phyloP scores from a whole-genome alignment of 53 echinoderm and acorn worm genomes.

The Echinometra lucunter region DNA sequence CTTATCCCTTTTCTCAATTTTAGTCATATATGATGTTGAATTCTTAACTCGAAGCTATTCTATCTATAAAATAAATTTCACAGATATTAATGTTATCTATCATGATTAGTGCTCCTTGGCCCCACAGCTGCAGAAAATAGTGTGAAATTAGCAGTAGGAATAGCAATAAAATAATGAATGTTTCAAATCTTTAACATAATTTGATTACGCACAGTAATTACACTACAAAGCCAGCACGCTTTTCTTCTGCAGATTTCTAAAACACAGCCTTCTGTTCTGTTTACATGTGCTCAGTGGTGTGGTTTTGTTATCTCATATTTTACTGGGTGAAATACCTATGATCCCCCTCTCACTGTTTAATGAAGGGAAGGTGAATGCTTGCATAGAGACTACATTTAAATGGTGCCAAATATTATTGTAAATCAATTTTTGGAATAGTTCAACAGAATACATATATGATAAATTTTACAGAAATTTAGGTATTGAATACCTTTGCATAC shows the following conservation, averaged over 20 bases:
- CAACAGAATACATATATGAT: too few relatives aligned
- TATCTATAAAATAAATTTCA: background rate
- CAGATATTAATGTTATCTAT: background rate
- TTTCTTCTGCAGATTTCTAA: background rate
- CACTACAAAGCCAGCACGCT: background rate
- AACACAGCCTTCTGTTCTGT: background rate
- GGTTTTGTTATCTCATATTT: too few relatives aligned
- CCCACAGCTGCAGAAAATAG: background rate
- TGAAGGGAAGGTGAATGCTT: too few relatives aligned
- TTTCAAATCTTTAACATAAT: too few relatives aligned
- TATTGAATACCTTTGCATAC: too few relatives aligned
- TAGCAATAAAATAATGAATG: background rate
- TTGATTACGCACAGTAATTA: background rate
- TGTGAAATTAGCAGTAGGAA: background rate
- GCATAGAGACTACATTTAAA: too few relatives aligned
- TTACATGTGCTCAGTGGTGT: background rate
- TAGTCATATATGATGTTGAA: background rate
- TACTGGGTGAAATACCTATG: too few relatives aligned
- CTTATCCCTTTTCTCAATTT: background rate
- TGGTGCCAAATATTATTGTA: too few relatives aligned
- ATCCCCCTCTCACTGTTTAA: too few relatives aligned
- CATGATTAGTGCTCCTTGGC: background rate
- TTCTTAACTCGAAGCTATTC: too few relatives aligned
- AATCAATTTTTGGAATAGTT: too few relatives aligned
- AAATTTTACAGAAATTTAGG: too few relatives aligned